phyloP scores from a whole-genome alignment of 2,888 invertebrate species.

The Platycheirus rosarum region DNA sequence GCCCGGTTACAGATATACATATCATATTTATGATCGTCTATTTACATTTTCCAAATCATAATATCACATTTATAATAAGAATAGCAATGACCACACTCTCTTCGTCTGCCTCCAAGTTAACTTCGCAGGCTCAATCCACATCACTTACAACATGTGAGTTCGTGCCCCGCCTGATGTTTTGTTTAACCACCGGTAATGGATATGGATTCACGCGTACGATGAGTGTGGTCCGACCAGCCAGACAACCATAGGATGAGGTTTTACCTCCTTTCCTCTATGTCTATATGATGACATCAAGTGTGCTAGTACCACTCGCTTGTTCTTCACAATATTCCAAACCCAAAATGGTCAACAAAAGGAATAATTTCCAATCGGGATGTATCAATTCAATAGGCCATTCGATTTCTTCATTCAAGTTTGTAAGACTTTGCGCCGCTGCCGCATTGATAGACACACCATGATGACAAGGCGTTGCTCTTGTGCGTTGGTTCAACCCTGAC shows the following conservation, averaged over 20 bases:
- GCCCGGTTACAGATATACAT: constrained; percentile 63
- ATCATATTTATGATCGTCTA: constrained; percentile 72
- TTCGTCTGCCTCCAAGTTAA: constrained; percentile 13
- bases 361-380: constrained; percentile 68
- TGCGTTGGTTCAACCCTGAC: not conserved
- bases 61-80: constrained; percentile 62
- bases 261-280: constrained; percentile 25
- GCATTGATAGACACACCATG: constrained; percentile 40
- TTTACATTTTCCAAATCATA: constrained; percentile 71
- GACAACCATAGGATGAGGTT: constrained; percentile 38
- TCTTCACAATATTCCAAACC: constrained; percentile 30
- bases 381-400: constrained; percentile 60
- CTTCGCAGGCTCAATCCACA: not conserved
- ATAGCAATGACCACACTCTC: constrained; percentile 54
- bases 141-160: constrained; percentile 12
- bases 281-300: constrained; percentile 72
- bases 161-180: constrained; percentile 54
- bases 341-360: constrained; percentile 67
- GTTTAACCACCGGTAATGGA: constrained; percentile 68
- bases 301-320: constrained; percentile 17
- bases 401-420: constrained; percentile 58
- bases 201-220: constrained; percentile 64
- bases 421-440: not conserved
- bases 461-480: constrained; percentile 42
- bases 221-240: constrained; percentile 64